Base-by-base conservation (phyloP, 2,113 vertebrate species). In the Poeciliopsis retropinna region DNA sequence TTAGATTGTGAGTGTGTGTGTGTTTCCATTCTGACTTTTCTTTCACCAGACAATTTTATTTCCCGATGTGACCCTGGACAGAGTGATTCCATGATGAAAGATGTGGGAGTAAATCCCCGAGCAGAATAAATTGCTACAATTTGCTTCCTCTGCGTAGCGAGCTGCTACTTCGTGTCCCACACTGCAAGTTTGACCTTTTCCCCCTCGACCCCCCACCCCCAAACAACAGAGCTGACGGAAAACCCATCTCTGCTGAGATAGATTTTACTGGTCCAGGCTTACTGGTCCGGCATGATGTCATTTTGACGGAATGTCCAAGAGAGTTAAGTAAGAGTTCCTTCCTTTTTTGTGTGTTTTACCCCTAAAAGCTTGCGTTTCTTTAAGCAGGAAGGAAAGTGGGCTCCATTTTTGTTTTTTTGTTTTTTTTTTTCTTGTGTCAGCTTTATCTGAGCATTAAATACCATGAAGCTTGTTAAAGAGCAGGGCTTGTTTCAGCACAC, bases 251-350 rank as follows among this genome's bases (percentile, higher is more conserved):
- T 81, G 74, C 65, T 51, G 76, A 89, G 83, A 80, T 69, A 14
- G 72, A 67, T 70, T 91, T 89, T 84, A 89, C 85, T 78, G 79
- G 87, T 90, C 76, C 81, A 77, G 71, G 71, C 70, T 76, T 44
- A 70, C 71, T 85, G 82, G 82, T 86, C 89, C 81, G 78, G 37
- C 61, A 88, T 92, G 89, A 94, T 80, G 81, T 93, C 65, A 92
- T 85, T 86, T 80, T 72, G 32, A 70, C 87, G 82, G 90, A 92
- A 94, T 92, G 91, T 85, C 83, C 87, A 81, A 73, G 44, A 90
- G 89, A 91, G 87, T 82, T 80, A 76, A 89, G 64, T 81, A 76
- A 89, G 61, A 82, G 68, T 80, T 89, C 78, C 88, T 90, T 79
- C 89, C 83, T 88, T 87, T 85, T 79, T 85, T 89, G 87, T 80